These are phyloP conservation scores for Entomobrya multifasciata DNA, from an alignment of 2,888 invertebrate genomes.

Conservation along the genomic window DNA sequence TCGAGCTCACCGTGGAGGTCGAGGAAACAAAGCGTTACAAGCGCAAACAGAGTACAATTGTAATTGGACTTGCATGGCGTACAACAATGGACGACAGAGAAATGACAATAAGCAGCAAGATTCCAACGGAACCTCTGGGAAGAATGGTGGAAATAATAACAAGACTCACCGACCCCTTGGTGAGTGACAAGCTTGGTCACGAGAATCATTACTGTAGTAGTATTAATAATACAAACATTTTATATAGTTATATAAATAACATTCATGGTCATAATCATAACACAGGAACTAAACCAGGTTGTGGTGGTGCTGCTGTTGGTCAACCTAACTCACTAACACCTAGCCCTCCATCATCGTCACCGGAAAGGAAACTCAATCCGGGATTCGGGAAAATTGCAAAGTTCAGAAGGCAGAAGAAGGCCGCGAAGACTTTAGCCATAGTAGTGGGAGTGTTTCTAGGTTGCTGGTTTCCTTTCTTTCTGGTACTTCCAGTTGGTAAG, in stretches of 20 bases:
- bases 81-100: constrained; percentile 57
- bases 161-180: constrained; percentile 46
- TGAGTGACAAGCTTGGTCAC: constrained; percentile 43
- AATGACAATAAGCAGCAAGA: constrained; percentile 61
- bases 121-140: constrained; percentile 38
- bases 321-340: constrained; percentile 78
- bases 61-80: constrained; percentile 73
- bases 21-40: constrained; percentile 66
- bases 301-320: constrained; percentile 64
- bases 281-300: constrained; percentile 31
- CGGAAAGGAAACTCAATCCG: constrained; percentile 77
- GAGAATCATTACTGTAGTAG: constrained; percentile 26
- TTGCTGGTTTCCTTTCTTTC: constrained; percentile 88
- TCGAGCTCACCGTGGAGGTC: constrained; percentile 79
- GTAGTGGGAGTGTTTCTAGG: constrained; percentile 86
- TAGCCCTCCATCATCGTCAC: constrained; percentile 79
- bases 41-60: constrained; percentile 66
- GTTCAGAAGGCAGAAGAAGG: constrained; percentile 85
- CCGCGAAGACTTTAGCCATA: constrained; percentile 86
- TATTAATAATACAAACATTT: constrained; percentile 20
- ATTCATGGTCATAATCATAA: constrained; percentile 33
- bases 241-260: constrained; percentile 49
- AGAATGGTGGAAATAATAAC: constrained; percentile 48
- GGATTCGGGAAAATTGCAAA: constrained; percentile 82
- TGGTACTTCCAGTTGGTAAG: constrained; percentile 85